Conservation (phyloP, 2,113 vertebrate genomes). For the Macrotus californicus region DNA sequence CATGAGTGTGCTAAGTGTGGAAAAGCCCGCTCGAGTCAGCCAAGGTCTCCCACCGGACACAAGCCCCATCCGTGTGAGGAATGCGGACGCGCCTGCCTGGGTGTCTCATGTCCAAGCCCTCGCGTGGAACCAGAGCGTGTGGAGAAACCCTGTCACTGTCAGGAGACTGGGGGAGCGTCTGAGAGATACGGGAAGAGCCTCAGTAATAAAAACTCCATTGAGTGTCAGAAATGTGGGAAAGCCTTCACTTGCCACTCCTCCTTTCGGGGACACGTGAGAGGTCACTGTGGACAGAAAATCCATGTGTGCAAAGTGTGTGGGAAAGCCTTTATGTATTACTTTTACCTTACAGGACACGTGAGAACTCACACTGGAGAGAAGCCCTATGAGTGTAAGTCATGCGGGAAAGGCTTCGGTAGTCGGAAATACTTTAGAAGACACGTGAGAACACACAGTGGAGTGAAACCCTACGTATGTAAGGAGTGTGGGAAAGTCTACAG, state of each 20-base stretch:
- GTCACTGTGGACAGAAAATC: background rate
- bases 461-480: slow-evolving; percentile 30
- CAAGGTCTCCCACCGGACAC: slow-evolving; percentile 45
- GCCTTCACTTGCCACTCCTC: background rate
- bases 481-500: slow-evolving; percentile 33
- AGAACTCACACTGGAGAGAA: background rate
- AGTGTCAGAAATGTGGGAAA: background rate
- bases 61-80: background rate
- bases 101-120: background rate
- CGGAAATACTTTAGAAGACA: background rate
- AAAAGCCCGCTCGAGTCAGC: background rate
- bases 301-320: background rate
- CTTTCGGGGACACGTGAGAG: background rate
- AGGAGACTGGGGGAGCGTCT: background rate
- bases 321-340: background rate
- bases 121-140: background rate
- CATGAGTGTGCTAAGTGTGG: background rate
- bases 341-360: background rate
- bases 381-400: slow-evolving; percentile 8
- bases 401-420: slow-evolving; percentile 33
- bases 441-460: background rate
- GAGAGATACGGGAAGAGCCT: background rate
- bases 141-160: accelerated
- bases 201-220: background rate
- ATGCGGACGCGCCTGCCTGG: background rate